Evolutionary conservation across 2,888 invertebrate species (phyloP), one percentile per base, ranked within the genome.

Genomic region (Galerucella nymphaeae): DNA sequence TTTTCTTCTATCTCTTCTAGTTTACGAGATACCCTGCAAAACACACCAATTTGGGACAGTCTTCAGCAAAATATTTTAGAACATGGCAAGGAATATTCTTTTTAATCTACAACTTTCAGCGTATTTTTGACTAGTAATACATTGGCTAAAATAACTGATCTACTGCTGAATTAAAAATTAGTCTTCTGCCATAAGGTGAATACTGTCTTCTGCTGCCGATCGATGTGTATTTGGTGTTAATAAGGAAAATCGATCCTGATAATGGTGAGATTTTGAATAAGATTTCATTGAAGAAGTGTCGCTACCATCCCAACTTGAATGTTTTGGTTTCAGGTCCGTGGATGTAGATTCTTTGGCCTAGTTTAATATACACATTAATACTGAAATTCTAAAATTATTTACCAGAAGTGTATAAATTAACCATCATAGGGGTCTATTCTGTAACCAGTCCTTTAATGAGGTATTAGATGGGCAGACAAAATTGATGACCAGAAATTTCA

Each of bases 161-260:
- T 48, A 58, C 62, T 16, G 23, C 57, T 57, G 1, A 18, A 63
- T 38, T 14, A 69, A 45, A 63, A 65, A 48, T 83, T 79, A 85
- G 78, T 86, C 86, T 72, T 85, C 85, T 2, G 82, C 82, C 88
- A 89, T 89, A 67, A 89, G 83, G 76, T 87, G 87, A 75, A 89
- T 87, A 77, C 88, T 89, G 82, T 89, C 89, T 86, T 90, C 90
- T 69, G 88, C 88, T 50, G 90, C 84, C 14, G 89, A 87, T 62
- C 89, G 85, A 65, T 89, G 87, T 69, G 89, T 88, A 78, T 87
- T 88, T 70, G 89, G 87, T 71, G 89, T 88, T 77, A 90, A 82
- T 75, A 90, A 82, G 14, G 89, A 89, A 81, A 89, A 89, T 63
- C 87, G 85, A 79, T 89, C 88, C 72, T 87, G 86, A 79, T 88